A percentile compares a stretch with the other conserved stretches of the same genome.
These are phyloP conservation scores for Drosophila longiperda DNA, from an alignment of 2,888 invertebrate species.

Conservation along the genomic window DNA sequence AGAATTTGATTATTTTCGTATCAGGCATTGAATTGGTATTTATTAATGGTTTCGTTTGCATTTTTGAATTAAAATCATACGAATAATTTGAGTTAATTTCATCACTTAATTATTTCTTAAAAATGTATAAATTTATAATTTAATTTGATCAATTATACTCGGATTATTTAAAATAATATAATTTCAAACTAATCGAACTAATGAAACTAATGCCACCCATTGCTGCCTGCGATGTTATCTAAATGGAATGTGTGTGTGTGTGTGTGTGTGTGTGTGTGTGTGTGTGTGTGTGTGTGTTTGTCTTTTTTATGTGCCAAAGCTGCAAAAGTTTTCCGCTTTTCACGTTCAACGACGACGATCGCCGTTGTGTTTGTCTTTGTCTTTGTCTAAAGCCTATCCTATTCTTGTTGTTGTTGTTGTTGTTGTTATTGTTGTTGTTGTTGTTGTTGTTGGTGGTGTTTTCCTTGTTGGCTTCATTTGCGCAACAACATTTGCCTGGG, in stretches of 20 bases:
- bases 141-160: too few species aligned
- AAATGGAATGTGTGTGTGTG: neutral
- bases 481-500: slow-evolving; percentile 63
- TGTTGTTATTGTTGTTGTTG: slow-evolving; percentile 1
- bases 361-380: slow-evolving; percentile 64
- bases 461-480: slow-evolving; percentile 69
- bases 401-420: slow-evolving; percentile 53
- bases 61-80: neutral
- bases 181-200: too few species aligned
- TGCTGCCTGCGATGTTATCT: neutral
- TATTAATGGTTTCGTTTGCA: neutral
- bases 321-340: slow-evolving; percentile 85
- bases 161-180: too few species aligned
- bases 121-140: neutral
- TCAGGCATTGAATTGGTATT: neutral
- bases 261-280: too few species aligned
- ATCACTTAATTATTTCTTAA: neutral
- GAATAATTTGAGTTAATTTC: neutral
- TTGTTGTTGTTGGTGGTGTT: slow-evolving; percentile 60
- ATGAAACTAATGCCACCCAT: neutral
- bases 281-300: neutral
- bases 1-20: neutral
- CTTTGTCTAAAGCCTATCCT: slow-evolving; percentile 2
- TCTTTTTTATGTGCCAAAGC: slow-evolving; percentile 69
- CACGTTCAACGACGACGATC: slow-evolving; percentile 85